Base-by-base conservation (phyloP, 2,888 invertebrate species). In the Sinopyrophorus schimmeli region DNA sequence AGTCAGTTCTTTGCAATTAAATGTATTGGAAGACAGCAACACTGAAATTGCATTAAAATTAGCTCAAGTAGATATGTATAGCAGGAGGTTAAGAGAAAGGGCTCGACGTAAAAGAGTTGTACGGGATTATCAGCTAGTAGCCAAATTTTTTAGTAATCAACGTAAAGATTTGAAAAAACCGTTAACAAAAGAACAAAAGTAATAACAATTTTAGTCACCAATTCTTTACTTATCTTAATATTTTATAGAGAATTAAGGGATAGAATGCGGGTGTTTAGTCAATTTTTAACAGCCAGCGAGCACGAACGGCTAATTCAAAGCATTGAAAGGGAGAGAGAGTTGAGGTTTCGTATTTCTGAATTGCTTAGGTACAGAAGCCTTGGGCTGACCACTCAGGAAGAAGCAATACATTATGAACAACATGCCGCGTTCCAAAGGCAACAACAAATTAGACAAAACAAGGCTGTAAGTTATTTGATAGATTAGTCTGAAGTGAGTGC, bases 41-140 rank as follows among this genome's bases (percentile, higher is more conserved):
- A 78, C 92, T 54, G 96, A 96, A 74, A 84, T 89, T 67, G 89
- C 89, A 50, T 76, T 95, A 18, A 95, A 95, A 74, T 74, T 95
- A 59, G 88, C 93, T 14, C 90, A 94, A 76, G 91, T 95, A 47
- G 94, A 94, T 68, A 93, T 93, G 77, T 96, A 95, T 68, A 87
- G 87, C 3, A 79, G 89, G 50, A 79, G 90, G 55, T 73, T 94
- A 38, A 77, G 91, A 38, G 96, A 96, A 70, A 79, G 96, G 54
- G 89, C 89, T 27, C 79, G 92, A 58, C 80, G 94, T 70, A 96
- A 96, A 81, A 80, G 92, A 41, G 82, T 96, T 40, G 92, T 92
- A 9, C 78, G 92, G 37, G 94, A 95, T 71, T 95, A 88, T 75
- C 93, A 92, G 63, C 78, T 97, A 10, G 92, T 94, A 2, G 83